Conservation (phyloP, 2,113 vertebrate genomes). For the Halichoerus grypus region DNA sequence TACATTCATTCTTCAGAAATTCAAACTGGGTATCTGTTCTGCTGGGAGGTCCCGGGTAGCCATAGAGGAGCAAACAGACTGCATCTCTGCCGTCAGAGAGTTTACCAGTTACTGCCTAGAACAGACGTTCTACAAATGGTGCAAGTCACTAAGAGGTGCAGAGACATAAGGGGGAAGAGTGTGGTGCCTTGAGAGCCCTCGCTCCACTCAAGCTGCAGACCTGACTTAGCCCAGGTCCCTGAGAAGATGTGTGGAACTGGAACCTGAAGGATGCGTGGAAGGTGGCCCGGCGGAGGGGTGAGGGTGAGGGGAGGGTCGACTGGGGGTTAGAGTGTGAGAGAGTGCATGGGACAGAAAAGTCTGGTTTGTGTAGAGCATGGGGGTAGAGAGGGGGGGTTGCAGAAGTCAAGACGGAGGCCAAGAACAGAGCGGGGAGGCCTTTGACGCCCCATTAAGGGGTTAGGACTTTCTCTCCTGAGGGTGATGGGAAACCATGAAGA, state of each 20-base stretch:
- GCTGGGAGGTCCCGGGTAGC: not conserved
- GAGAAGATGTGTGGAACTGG: not conserved
- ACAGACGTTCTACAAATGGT: not conserved
- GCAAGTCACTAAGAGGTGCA: not conserved
- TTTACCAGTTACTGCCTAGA: not conserved
- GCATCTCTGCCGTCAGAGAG: not conserved
- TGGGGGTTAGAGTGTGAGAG: not conserved
- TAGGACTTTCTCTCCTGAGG: not conserved
- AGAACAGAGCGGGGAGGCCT: not conserved
- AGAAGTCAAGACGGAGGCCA: not conserved
- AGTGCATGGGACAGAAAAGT: not conserved
- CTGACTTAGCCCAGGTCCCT: not conserved
- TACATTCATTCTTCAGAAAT: not conserved
- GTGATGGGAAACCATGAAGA: not conserved
- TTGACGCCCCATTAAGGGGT: not conserved
- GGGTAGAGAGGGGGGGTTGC: too few relatives aligned
- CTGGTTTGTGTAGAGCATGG: not conserved
- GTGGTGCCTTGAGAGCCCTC: not conserved
- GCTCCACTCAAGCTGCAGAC: not conserved
- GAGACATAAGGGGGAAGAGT: not conserved
- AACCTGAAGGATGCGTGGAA: not conserved
- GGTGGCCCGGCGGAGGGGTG: not conserved
- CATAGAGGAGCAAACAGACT: not conserved
- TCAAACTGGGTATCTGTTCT: not conserved
- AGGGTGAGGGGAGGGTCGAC: fast-evolving